Conservation (phyloP, 2,113 vertebrate species). For the Panurus biarmicus region DNA sequence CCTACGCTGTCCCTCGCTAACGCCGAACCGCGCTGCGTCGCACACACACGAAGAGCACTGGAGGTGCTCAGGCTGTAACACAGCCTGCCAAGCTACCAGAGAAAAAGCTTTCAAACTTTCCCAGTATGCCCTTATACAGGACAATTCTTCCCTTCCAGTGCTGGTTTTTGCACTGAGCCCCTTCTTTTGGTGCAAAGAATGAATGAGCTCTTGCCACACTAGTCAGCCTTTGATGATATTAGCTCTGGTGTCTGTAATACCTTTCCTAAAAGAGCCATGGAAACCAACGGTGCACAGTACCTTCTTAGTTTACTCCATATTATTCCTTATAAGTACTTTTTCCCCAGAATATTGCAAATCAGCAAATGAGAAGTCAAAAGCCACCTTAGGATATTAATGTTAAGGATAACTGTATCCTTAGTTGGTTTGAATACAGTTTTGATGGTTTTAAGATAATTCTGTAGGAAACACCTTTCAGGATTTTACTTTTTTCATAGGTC, state of each 20-base stretch:
- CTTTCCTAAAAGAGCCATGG: background rate
- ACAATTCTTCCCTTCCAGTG: background rate
- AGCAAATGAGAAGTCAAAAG: background rate
- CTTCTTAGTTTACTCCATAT: background rate
- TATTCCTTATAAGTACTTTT: background rate
- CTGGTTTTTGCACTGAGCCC: background rate
- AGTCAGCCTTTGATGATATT: background rate
- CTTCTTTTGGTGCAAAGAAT: background rate
- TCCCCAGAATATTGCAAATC: background rate
- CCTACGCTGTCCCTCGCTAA: background rate
- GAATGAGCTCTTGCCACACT: background rate
- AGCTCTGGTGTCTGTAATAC: background rate
- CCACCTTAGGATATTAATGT: too few species aligned
- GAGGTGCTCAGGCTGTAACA: background rate
- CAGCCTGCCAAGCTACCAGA: background rate
- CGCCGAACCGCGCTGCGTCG: rapidly evolving
- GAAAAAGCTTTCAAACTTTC: background rate
- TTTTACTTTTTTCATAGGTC: background rate
- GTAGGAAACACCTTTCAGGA: background rate
- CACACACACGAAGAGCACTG: background rate
- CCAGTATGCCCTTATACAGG: background rate
- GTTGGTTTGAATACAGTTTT: background rate
- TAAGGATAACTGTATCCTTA: background rate
- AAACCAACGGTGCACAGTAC: background rate
- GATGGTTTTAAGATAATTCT: background rate